Conservation (phyloP, 1,140 invertebrate species). For the Tetramorium simillimum region DNA sequence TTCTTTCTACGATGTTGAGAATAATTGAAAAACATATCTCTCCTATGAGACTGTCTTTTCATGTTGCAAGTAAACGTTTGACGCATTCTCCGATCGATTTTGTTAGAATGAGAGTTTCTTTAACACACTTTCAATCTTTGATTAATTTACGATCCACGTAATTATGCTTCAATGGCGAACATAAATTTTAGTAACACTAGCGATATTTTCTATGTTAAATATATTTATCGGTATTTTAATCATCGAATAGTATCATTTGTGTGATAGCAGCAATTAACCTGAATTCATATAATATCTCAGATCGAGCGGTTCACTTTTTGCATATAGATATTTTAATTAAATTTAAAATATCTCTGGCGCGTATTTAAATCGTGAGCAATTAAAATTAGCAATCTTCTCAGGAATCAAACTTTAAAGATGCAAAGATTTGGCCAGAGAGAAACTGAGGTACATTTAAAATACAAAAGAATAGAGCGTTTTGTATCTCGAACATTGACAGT, state of each 20-base stretch:
- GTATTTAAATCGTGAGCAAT: not conserved
- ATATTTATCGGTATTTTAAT: conserved; percentile 22
- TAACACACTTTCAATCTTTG: conserved; percentile 13
- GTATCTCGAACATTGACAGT: not conserved
- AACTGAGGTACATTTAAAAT: not conserved
- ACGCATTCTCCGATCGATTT: conserved; percentile 10
- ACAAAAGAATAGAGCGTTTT: not conserved
- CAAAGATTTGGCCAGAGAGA: not conserved
- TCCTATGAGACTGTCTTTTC: conserved; percentile 12
- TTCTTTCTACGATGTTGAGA: conserved; percentile 13
- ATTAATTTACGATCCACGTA: conserved; percentile 4
- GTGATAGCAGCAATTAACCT: not conserved
- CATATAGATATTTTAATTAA: not conserved
- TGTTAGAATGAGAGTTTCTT: conserved; percentile 1
- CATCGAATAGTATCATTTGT: not conserved
- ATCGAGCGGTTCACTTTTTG: not conserved
- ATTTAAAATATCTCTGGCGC: not conserved
- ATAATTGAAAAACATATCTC: conserved; percentile 20
- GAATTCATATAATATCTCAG: not conserved
- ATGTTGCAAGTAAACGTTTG: conserved; percentile 7
- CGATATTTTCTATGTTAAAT: conserved; percentile 9
- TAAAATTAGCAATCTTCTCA: not conserved
- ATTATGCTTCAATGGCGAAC: conserved; percentile 18
- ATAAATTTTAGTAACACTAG: conserved; percentile 10
- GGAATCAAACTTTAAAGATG: not conserved